phyloP scores from a whole-genome alignment of 2,888 invertebrate species.

The Drosophila tanythrix region DNA sequence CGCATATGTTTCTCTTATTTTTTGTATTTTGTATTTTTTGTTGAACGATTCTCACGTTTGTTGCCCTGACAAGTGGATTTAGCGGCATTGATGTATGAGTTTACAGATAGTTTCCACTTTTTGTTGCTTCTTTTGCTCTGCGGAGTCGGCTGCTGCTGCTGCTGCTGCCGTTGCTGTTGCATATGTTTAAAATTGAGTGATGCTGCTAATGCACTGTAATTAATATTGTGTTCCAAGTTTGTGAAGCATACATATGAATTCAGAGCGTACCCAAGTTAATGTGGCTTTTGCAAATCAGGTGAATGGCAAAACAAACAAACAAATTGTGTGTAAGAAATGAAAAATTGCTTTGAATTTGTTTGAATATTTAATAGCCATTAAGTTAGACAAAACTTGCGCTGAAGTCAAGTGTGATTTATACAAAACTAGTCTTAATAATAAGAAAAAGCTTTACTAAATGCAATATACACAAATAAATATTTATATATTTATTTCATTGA shows the following conservation, averaged over 20 bases:
- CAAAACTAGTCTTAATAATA: not conserved
- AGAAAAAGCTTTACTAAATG: not conserved
- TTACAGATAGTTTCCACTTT: constrained; percentile 71
- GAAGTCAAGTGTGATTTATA: not conserved
- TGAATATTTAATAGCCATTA: constrained; percentile 9
- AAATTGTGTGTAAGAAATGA: constrained; percentile 5
- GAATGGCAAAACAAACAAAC: constrained; percentile 25
- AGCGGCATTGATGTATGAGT: constrained; percentile 80
- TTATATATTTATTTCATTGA: not conserved
- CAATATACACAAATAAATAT: not conserved
- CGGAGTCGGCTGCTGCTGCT: constrained; percentile 19
- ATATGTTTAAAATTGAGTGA: constrained; percentile 73
- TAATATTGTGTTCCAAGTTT: constrained; percentile 60
- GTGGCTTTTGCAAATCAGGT: constrained; percentile 29
- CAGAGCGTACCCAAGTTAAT: constrained; percentile 34
- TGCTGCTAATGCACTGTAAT: constrained; percentile 74
- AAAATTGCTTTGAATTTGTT: constrained; percentile 20
- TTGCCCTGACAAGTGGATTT: constrained; percentile 78
- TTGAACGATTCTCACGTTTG: constrained; percentile 77
- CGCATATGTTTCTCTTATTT: constrained; percentile 20
- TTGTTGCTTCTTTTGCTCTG: constrained; percentile 11
- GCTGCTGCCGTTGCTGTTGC: constrained; percentile 47
- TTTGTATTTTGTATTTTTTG: constrained; percentile 20
- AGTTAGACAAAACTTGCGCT: not conserved
- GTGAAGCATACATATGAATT: constrained; percentile 31